Evolutionary conservation across 37 sponge, comb jelly and placozoan species (phyloP).

Genomic region (Lycopodina hypogea): DNA sequence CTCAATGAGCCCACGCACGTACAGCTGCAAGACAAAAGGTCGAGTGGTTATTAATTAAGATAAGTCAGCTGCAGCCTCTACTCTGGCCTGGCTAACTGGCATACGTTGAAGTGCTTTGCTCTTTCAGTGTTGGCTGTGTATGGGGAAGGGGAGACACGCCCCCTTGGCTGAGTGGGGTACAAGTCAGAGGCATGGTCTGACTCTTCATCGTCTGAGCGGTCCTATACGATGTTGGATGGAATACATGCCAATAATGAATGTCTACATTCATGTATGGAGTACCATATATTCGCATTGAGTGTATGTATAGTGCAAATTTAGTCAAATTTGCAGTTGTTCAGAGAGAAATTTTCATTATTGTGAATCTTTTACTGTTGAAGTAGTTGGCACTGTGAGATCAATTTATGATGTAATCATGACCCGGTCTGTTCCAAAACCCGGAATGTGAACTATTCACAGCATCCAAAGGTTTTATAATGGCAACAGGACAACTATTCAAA

Average conservation of each 20-base stretch:
- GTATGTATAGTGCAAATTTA: not conserved
- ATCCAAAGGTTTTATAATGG: too few relatives aligned
- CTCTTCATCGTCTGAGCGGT: conserved; percentile 69
- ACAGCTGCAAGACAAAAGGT: conserved; percentile 29
- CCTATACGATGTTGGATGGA: conserved; percentile 15
- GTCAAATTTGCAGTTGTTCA: not conserved
- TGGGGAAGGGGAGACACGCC: conserved; percentile 71
- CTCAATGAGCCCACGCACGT: conserved; percentile 69
- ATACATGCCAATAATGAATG: not conserved
- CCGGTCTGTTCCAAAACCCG: too few relatives aligned
- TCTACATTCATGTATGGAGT: too few relatives aligned
- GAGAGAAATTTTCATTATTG: too few relatives aligned
- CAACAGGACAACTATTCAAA: too few relatives aligned
- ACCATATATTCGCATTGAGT: too few relatives aligned
- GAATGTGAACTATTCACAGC: too few relatives aligned
- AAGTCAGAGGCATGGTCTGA: conserved; percentile 56
- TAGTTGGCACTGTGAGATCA: too few relatives aligned
- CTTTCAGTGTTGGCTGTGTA: conserved; percentile 83
- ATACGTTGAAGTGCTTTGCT: conserved; percentile 77
- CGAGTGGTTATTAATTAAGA: too few relatives aligned
- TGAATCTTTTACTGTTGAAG: too few relatives aligned
- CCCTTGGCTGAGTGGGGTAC: conserved; percentile 22
- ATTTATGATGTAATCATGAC: too few relatives aligned
- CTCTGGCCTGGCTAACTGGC: not conserved
- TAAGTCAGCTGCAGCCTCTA: not conserved